Base-by-base conservation (phyloP, 2,888 invertebrate species). In the Drosophila suboccidentalis region DNA sequence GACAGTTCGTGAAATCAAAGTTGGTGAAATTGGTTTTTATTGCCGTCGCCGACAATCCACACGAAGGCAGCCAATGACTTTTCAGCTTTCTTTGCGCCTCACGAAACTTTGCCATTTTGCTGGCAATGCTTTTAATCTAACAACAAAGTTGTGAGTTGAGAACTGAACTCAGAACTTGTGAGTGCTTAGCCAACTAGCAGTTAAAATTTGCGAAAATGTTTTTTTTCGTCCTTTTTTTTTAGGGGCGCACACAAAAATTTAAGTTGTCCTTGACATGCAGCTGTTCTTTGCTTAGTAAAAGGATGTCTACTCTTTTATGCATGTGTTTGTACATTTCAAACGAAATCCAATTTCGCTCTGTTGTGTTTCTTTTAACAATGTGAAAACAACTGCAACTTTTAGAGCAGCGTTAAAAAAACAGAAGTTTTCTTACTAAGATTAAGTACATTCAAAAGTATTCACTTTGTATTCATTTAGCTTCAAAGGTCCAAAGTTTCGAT, bases 21-120 rank as follows among this genome's bases (percentile, higher is more conserved):
- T 86, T 86, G 78, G 74, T 88, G 83, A 86, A 71, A 86, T 83
- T 67, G 83, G 77, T 72, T 82, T 82, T 87, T 86, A 82, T 86
- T 80, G 86, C 86, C 69, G 55, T 47, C 61, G 70, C 72, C 79
- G 38, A 13, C 36, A 60, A 43, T 32, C 66, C 60, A 50, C 49
- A 69, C 39, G 15, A 38, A 15, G 26, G 15, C 39, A 55, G 17
- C 55, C 63, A 47, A 44, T 74, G 75, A 58, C 74, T 75, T 75
- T 49, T 43, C 60, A 58, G 60, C 67, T 58, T 58, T 62, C 36
- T 44, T 54, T 62, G 49, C 38, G 36, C 43, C 66, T 46, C 62
- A 69, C 38, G 47, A 67, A 83, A 88, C 58, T 83, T 85, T 82
- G 53, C 61, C 75, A 65, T 78, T 77, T 78, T 67, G 71, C 36